A percentile compares a stretch with the other conserved stretches of the same genome.
These are phyloP conservation scores for Mormyrus proboscirostris DNA, from an alignment of 2,797 vertebrate species.

Conservation along the genomic window DNA sequence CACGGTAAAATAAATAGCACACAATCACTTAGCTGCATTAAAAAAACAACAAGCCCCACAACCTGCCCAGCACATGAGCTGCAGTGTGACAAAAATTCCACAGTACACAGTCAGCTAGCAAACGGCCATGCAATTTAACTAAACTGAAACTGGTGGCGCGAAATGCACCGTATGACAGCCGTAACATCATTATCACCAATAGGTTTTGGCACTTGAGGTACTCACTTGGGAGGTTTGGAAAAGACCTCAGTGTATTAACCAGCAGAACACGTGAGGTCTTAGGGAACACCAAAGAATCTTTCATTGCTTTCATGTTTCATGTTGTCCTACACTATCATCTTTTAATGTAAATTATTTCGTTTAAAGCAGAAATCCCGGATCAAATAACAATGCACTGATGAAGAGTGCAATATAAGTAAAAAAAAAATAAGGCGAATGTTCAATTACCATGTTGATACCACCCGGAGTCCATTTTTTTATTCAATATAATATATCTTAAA, in stretches of 20 bases:
- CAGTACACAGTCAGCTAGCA: slow-evolving; percentile 31
- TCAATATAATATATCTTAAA: slow-evolving; percentile 55
- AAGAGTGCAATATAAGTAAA: slow-evolving; percentile 42
- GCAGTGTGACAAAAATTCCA: slow-evolving; percentile 59
- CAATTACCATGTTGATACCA: slow-evolving; percentile 47
- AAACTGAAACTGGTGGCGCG: neutral
- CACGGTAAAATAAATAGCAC: neutral
- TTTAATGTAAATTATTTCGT: neutral
- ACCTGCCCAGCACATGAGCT: neutral
- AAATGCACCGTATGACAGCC: neutral
- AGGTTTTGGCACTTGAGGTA: slow-evolving; percentile 58
- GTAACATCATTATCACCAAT: slow-evolving; percentile 46
- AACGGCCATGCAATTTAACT: neutral
- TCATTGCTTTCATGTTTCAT: neutral
- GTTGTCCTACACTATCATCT: neutral
- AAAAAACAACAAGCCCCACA: neutral
- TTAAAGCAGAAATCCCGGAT: slow-evolving; percentile 46
- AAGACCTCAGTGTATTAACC: slow-evolving; percentile 52
- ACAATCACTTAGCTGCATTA: neutral
- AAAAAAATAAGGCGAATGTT: slow-evolving; percentile 37
- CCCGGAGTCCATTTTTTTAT: slow-evolving; percentile 26
- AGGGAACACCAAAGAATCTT: neutral
- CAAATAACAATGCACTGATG: slow-evolving; percentile 55
- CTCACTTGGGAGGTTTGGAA: slow-evolving; percentile 47
- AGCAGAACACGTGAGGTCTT: neutral